A percentile compares a stretch with the other conserved stretches of the same genome.
phyloP scores from a whole-genome alignment of 2,113 vertebrate species.

The Hucho hucho region DNA sequence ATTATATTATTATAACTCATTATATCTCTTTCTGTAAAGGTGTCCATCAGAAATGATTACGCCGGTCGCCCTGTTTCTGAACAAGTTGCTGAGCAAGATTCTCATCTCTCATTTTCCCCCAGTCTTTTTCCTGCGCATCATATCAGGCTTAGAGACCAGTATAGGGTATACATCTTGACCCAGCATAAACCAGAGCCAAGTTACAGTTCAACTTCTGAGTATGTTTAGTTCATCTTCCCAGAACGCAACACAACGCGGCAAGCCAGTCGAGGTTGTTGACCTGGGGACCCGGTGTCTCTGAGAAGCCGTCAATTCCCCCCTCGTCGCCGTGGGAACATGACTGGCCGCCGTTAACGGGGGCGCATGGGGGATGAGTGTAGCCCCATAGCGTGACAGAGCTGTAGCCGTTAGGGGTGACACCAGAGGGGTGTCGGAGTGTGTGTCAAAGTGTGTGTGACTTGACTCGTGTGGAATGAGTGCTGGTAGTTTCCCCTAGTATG shows the following conservation, averaged over 20 bases:
- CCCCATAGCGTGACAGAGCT: slow-evolving; percentile 26
- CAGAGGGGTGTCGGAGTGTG: not conserved
- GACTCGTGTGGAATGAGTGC: not conserved
- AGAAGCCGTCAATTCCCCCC: slow-evolving; percentile 39
- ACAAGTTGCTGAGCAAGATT: not conserved
- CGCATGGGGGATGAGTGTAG: not conserved
- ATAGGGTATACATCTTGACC: slow-evolving; percentile 58
- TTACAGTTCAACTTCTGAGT: slow-evolving; percentile 25
- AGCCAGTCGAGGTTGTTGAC: slow-evolving; percentile 45
- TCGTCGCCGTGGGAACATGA: slow-evolving; percentile 53
- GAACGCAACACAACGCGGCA: slow-evolving; percentile 53
- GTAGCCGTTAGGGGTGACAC: slow-evolving; percentile 29
- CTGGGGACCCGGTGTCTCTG: slow-evolving; percentile 36
- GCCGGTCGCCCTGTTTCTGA: not conserved
- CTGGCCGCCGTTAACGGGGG: slow-evolving; percentile 34
- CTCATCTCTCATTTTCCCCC: not conserved
- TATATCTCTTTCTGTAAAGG: not conserved
- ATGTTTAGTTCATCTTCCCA: slow-evolving; percentile 28
- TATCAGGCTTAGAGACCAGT: slow-evolving; percentile 51
- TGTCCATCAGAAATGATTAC: slow-evolving; percentile 42
- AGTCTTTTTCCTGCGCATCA: slow-evolving; percentile 4
- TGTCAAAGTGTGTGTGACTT: not conserved
- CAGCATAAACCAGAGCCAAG: slow-evolving; percentile 40
- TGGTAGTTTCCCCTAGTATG: not conserved
- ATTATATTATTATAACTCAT: too few species aligned